Conservation (phyloP, 2,888 invertebrate species). For the Tachina fera region DNA sequence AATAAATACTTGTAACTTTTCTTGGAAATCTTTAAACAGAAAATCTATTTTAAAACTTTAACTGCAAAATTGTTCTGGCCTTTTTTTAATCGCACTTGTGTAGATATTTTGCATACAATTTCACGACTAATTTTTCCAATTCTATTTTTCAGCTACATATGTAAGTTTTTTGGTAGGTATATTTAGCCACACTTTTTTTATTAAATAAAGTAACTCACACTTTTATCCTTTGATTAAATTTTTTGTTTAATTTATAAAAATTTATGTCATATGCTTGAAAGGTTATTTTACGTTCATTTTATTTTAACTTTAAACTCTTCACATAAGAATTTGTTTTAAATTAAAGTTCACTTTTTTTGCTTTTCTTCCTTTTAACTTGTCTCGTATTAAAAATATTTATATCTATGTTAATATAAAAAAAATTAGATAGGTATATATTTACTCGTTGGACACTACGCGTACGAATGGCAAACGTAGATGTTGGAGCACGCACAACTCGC, state of each 20-base stretch:
- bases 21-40: constrained; percentile 42
- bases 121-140: constrained; percentile 21
- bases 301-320: constrained; percentile 39
- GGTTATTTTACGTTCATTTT: neutral
- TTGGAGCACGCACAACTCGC: constrained; percentile 75
- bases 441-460: constrained; percentile 61
- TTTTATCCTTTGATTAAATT: constrained; percentile 4
- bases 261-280: constrained; percentile 6
- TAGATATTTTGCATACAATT: constrained; percentile 42
- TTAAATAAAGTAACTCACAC: constrained; percentile 11
- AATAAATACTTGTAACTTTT: constrained; percentile 47
- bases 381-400: constrained; percentile 44
- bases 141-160: constrained; percentile 5
- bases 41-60: constrained; percentile 55
- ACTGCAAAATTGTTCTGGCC: constrained; percentile 23
- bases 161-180: constrained; percentile 13
- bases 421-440: constrained; percentile 43
- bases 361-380: constrained; percentile 63
- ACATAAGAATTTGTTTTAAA: constrained; percentile 49
- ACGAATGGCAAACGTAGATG: constrained; percentile 72
- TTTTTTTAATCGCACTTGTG: constrained; percentile 36
- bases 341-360: constrained; percentile 54
- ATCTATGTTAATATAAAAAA: neutral
- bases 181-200: constrained; percentile 46
- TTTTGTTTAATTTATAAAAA: constrained; percentile 19